Percentiles rank a stretch among this genome's conserved stretches.
Evolutionary conservation across 2,888 invertebrate genomes (phyloP).

Genomic region (Ptilodon capucinus): DNA sequence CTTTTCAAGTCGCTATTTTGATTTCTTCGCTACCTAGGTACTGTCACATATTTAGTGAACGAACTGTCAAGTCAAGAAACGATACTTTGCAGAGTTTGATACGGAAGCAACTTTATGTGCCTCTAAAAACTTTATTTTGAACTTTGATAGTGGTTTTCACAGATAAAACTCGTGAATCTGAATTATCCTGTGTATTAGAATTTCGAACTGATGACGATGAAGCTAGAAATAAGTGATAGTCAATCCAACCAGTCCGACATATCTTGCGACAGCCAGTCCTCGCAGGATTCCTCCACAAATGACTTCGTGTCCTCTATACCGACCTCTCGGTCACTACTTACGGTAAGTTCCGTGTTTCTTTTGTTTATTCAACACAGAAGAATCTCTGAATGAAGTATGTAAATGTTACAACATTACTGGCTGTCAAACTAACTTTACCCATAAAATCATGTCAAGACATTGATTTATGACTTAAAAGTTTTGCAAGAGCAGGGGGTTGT

Average conservation of each 20-base stretch:
- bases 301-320: constrained; percentile 65
- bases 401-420: not conserved
- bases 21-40: constrained; percentile 32
- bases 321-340: constrained; percentile 61
- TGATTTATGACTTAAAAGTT: no score
- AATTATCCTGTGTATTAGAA: constrained; percentile 30
- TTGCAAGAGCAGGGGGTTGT: no score
- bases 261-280: constrained; percentile 83
- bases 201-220: constrained; percentile 78
- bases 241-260: constrained; percentile 84
- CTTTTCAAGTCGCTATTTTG: constrained; percentile 58
- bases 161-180: constrained; percentile 51
- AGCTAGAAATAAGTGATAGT: constrained; percentile 83
- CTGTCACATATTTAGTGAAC: constrained; percentile 45
- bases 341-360: constrained; percentile 57
- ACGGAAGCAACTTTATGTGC: no score
- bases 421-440: no score
- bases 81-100: constrained; percentile 46
- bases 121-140: constrained; percentile 37
- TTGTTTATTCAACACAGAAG: not conserved
- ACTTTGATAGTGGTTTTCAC: constrained; percentile 33
- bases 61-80: constrained; percentile 58
- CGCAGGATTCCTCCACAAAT: constrained; percentile 81
- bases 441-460: no score
- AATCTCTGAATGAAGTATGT: not conserved